Percentiles rank a stretch among this genome's conserved stretches.
These are phyloP conservation scores for Eulithis testata DNA, from an alignment of 2,888 invertebrate species.

Conservation along the genomic window DNA sequence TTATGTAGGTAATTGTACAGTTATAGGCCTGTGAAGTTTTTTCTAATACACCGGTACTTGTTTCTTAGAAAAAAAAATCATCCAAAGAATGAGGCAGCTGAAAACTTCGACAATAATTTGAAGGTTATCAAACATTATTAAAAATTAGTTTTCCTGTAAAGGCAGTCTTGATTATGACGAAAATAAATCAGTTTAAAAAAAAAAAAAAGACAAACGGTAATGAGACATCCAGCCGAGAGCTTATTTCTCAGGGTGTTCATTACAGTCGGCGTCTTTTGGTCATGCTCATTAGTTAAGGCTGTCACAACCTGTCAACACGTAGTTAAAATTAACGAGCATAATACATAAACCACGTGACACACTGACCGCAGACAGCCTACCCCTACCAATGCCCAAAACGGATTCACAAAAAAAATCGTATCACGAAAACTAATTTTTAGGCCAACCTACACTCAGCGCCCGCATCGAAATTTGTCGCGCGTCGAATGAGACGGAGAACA, in stretches of 20 bases:
- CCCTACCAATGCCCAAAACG: conserved; percentile 51
- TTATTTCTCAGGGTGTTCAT: conserved; percentile 25
- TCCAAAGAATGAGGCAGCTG: background rate
- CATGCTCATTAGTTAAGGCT: conserved; percentile 32
- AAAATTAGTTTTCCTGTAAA: too few relatives aligned
- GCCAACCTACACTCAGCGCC: conserved; percentile 79
- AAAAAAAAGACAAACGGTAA: conserved; percentile 26
- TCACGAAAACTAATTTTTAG: conserved; percentile 80
- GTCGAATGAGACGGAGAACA: conserved; percentile 65
- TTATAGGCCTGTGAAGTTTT: conserved; percentile 10
- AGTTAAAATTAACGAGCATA: conserved; percentile 16
- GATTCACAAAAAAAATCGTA: conserved; percentile 72
- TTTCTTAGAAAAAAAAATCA: too few relatives aligned
- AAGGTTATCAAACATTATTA: too few relatives aligned
- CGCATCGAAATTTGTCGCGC: conserved; percentile 83
- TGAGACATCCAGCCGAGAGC: conserved; percentile 12
- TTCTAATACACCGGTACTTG: background rate
- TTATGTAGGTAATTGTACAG: conserved; percentile 15
- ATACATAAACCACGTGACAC: conserved; percentile 60
- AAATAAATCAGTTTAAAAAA: too few relatives aligned
- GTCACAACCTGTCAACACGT: conserved; percentile 25
- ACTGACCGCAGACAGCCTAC: conserved; percentile 59
- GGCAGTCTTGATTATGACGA: too few relatives aligned
- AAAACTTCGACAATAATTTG: too few relatives aligned
- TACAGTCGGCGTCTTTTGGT: conserved; percentile 19